phyloP scores from a whole-genome alignment of 2,888 invertebrate species.

The Caradrina clavipalpis region DNA sequence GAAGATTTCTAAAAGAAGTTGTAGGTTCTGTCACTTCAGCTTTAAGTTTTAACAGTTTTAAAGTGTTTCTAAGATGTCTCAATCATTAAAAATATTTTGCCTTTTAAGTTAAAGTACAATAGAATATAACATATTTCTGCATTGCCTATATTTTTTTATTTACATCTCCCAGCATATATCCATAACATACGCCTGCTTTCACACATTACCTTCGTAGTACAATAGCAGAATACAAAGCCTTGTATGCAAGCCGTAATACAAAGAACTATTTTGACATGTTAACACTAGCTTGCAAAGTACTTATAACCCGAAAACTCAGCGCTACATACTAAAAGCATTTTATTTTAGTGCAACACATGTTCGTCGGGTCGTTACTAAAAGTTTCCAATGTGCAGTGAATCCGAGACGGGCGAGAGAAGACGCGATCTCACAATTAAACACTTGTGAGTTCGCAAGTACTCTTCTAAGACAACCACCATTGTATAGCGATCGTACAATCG shows the following conservation, averaged over 20 bases:
- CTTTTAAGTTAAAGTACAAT: not conserved
- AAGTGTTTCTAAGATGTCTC: not conserved
- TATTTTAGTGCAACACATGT: slow-evolving; percentile 54
- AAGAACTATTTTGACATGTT: slow-evolving; percentile 38
- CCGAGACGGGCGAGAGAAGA: slow-evolving; percentile 43
- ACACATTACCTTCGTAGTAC: not conserved
- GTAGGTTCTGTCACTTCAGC: too few species aligned
- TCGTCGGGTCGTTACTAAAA: slow-evolving; percentile 46
- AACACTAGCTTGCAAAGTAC: slow-evolving; percentile 24
- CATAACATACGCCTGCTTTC: not conserved
- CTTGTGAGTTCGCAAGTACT: slow-evolving; percentile 59
- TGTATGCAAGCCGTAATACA: slow-evolving; percentile 17
- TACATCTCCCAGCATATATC: not conserved
- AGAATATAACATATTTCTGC: not conserved
- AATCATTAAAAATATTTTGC: too few species aligned
- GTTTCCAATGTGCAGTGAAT: slow-evolving; percentile 46
- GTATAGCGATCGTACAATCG: slow-evolving; percentile 66
- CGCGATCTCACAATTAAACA: slow-evolving; percentile 64
- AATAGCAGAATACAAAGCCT: slow-evolving; percentile 1
- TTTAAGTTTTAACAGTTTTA: not conserved
- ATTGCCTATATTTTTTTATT: not conserved
- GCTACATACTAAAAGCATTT: slow-evolving; percentile 48
- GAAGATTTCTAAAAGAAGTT: not conserved
- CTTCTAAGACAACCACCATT: slow-evolving; percentile 70
- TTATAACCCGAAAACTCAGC: slow-evolving; percentile 42